phyloP scores from a whole-genome alignment of 2,888 invertebrate species.

The Idaea biselata region DNA sequence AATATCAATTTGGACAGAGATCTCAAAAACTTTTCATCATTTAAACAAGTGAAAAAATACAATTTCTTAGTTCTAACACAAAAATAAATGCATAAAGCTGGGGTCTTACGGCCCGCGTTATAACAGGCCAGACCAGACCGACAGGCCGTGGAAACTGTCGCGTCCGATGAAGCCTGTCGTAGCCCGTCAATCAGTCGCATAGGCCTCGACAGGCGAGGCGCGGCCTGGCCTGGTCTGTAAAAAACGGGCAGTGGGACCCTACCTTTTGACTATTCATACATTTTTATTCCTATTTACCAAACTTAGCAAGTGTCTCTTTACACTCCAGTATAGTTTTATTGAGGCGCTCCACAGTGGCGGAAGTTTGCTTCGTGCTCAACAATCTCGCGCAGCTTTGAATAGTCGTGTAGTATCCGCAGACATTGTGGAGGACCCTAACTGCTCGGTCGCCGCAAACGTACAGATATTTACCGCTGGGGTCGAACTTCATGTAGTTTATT shows the following conservation, averaged over 20 bases:
- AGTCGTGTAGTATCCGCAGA: conserved; percentile 68
- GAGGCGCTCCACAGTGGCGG: conserved; percentile 89
- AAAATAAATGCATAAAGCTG: background rate
- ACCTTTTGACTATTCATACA: conserved; percentile 10
- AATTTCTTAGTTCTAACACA: background rate
- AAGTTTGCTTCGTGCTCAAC: conserved; percentile 81
- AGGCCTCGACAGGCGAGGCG: no score
- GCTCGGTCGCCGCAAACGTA: conserved; percentile 88
- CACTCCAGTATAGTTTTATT: conserved; percentile 84
- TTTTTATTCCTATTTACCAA: conserved; percentile 51
- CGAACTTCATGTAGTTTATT: conserved; percentile 86
- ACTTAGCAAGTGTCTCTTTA: conserved; percentile 65
- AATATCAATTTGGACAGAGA: background rate
- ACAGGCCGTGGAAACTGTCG: no score
- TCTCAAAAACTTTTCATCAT: background rate
- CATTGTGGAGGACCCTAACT: conserved; percentile 89
- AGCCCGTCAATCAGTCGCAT: no score
- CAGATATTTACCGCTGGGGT: conserved; percentile 86
- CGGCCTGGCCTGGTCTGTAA: no score
- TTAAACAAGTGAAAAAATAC: background rate
- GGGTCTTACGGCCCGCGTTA: no score
- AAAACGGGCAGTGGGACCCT: no score
- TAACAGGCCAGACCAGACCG: no score
- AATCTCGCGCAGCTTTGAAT: conserved; percentile 62
- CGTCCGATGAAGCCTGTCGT: no score